Evolutionary conservation across 2,113 vertebrate species (phyloP), one percentile per base, ranked within the genome.

Genomic region (Stigmatopora argus): DNA sequence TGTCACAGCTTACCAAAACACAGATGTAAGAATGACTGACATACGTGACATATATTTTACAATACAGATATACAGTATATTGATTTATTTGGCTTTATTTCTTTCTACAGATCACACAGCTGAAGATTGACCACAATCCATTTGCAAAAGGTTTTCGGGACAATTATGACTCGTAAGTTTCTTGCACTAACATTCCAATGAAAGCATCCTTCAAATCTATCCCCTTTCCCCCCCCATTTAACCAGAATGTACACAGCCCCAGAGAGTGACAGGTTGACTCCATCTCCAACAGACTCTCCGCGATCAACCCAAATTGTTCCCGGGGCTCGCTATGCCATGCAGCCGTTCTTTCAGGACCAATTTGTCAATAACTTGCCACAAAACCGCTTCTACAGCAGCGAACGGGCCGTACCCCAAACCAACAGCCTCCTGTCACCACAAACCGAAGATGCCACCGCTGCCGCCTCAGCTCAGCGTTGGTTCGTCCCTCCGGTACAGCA

Each of bases 101-200:
- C 1, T 62, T 58, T 0, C 26, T 89, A 86, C 80, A 99, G 96
- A 99, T 98, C 71, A 99, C 97, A 7, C 97, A 99, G 76, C 91
- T 99, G 64, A 99, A 99, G 90, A 99, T 99, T 7, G 97, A 98
- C 62, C 97, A 99, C 88, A 99, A 99, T 80, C 97, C 97, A 9
- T 99, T 99, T 78, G 97, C 97, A 2, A 99, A 99, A 92, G 97
- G 97, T 70, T 99, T 99, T 90, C 92, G 97, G 82, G 97, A 99
- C 86, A 99, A 99, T 78, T 99, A 99, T 75, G 97, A 99, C 89
- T 99, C 97, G 97, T 98, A 94, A 88, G 97, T 97, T 70, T 47
- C 2, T 65, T 26, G 8, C 53, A 62, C 56, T 62, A 12, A 31
- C 48, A 31, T 14, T 64, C 11, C 8, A 0, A 41, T 61, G 4